A percentile compares a stretch with the other conserved stretches of the same genome.
Conservation (phyloP, 2,113 vertebrate species). For the Stomatorhinus ivindoensis region DNA sequence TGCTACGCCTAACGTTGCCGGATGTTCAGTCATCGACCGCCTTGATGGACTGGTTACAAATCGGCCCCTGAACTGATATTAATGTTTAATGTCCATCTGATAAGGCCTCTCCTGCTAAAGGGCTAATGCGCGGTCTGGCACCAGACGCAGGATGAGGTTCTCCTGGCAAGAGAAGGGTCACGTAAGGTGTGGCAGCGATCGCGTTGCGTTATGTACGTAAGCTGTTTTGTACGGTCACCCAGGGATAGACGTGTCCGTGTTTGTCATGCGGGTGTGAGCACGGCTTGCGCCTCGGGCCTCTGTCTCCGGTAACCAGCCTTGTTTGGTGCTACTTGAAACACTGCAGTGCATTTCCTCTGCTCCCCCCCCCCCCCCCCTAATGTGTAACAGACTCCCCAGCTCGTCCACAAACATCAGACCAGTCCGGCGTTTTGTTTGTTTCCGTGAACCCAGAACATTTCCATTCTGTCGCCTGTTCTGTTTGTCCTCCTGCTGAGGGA, state of each 20-base stretch:
- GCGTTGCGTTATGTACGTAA: background rate
- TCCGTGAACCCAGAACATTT: background rate
- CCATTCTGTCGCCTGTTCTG: background rate
- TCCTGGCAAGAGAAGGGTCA: slow-evolving; percentile 1
- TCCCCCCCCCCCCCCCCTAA: background rate
- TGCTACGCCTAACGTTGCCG: background rate
- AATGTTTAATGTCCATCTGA: slow-evolving; percentile 35
- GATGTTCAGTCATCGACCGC: slow-evolving; percentile 5
- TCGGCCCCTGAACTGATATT: slow-evolving; percentile 4
- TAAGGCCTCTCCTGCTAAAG: slow-evolving; percentile 1
- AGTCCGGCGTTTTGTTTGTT: background rate
- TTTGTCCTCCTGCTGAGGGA: background rate
- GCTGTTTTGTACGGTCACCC: background rate
- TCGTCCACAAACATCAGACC: background rate
- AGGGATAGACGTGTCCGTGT: background rate
- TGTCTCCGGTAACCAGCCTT: background rate
- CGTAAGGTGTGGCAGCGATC: background rate
- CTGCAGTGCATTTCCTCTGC: background rate
- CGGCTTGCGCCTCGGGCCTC: background rate
- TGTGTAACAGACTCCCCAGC: background rate
- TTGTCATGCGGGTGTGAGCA: background rate
- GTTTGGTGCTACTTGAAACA: background rate
- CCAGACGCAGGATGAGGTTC: background rate
- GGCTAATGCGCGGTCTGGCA: background rate
- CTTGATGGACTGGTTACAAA: slow-evolving; percentile 2